Evolutionary conservation across 1,140 invertebrate species (phyloP).

Genomic region (Wasmannia auropunctata): DNA sequence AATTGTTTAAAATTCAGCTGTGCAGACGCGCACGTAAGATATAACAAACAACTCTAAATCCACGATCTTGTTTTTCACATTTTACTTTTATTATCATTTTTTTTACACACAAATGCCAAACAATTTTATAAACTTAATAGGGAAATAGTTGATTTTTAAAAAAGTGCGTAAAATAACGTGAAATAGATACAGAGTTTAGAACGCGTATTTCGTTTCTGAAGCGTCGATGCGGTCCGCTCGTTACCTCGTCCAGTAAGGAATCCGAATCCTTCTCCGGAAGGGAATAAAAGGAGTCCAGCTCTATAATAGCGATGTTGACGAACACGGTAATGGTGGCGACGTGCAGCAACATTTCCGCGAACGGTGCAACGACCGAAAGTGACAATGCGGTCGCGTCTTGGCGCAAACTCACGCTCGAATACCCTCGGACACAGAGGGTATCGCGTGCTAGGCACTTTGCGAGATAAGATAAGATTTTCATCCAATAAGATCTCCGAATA

Average conservation of each 20-base stretch:
- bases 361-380: slow-evolving; percentile 36
- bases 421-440: not conserved
- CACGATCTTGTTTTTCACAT: not conserved
- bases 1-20: not conserved
- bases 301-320: slow-evolving; percentile 56
- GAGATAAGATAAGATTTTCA: slow-evolving; percentile 50
- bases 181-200: not conserved
- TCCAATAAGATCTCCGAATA: slow-evolving; percentile 58
- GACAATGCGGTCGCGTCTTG: not conserved
- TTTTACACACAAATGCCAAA: not conserved
- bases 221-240: not conserved
- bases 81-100: not conserved
- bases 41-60: not conserved
- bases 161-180: not conserved
- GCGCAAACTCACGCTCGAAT: not conserved
- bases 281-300: slow-evolving; percentile 34
- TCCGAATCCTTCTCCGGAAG: not conserved
- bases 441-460: not conserved
- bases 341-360: slow-evolving; percentile 58
- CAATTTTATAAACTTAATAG: not conserved
- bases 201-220: not conserved
- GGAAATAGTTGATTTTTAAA: not conserved
- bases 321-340: slow-evolving; percentile 37
- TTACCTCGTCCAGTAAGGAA: slow-evolving; percentile 45
- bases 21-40: not conserved